A percentile compares a stretch with the other conserved stretches of the same genome.
Evolutionary conservation across 2,888 invertebrate species (phyloP).

Genomic region (Ennomos erosarius): DNA sequence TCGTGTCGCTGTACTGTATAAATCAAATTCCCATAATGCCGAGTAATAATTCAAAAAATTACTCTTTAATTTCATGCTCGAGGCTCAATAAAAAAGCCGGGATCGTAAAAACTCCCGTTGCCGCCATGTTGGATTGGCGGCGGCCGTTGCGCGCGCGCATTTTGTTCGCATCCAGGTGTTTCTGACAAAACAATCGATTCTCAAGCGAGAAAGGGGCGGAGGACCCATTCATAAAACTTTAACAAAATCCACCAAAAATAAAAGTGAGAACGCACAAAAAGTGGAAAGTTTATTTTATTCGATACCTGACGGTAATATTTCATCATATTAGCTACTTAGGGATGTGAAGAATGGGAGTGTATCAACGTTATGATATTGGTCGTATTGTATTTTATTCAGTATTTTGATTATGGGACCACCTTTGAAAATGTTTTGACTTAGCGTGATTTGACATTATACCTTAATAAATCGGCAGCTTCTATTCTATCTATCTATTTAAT

Average conservation of each 20-base stretch:
- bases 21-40: conserved; percentile 34
- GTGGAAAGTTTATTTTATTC: conserved; percentile 42
- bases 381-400: conserved; percentile 61
- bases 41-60: conserved; percentile 40
- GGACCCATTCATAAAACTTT: conserved; percentile 73
- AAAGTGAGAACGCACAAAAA: conserved; percentile 66
- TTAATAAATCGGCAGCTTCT: no score
- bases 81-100: conserved; percentile 43
- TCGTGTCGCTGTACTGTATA: conserved; percentile 22
- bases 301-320: conserved; percentile 74
- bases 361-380: conserved; percentile 67
- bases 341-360: conserved; percentile 77
- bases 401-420: conserved; percentile 45
- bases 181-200: conserved; percentile 83
- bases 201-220: conserved; percentile 76
- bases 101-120: conserved; percentile 48
- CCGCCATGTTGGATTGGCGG: conserved; percentile 69
- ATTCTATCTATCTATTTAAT: no score
- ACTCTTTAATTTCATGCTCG: conserved; percentile 44
- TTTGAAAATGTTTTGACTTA: conserved; percentile 9
- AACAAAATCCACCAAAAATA: conserved; percentile 75
- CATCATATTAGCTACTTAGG: conserved; percentile 80
- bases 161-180: conserved; percentile 82
- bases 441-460: no score
- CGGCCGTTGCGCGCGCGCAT: conserved; percentile 71